Evolutionary conservation across 2,888 invertebrate species (phyloP).

Genomic region (Cryptophagus acutangulus): DNA sequence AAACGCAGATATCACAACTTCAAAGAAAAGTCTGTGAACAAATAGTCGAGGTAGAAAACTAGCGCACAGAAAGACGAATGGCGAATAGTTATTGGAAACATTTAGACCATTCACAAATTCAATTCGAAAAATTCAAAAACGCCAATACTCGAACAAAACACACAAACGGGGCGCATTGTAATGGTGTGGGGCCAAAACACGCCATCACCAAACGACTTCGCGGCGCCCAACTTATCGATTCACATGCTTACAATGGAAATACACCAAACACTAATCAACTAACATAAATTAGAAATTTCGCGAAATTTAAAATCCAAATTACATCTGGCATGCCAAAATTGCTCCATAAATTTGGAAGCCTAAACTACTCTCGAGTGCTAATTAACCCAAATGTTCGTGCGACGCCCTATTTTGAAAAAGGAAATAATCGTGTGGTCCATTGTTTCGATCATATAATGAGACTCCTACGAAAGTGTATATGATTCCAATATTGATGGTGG

Average conservation of each 20-base stretch:
- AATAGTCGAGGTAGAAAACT: too few relatives aligned
- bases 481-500: constrained; percentile 30
- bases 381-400: constrained; percentile 24
- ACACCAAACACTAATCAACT: constrained; percentile 7
- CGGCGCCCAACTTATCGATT: constrained; percentile 44
- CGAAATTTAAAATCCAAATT: too few relatives aligned
- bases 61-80: constrained; percentile 22
- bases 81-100: constrained; percentile 43
- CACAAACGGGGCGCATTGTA: constrained; percentile 24
- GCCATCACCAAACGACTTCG: constrained; percentile 18
- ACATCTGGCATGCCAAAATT: too few relatives aligned
- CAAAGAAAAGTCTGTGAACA: too few relatives aligned
- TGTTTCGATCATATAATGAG: constrained; percentile 29
- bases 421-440: constrained; percentile 22
- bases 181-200: constrained; percentile 28
- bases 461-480: constrained; percentile 27
- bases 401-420: constrained; percentile 20
- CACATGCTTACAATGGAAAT: too few relatives aligned
- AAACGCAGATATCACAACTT: constrained; percentile 12
- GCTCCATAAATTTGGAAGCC: too few relatives aligned
- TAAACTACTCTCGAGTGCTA: too few relatives aligned
- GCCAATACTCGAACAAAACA: too few relatives aligned
- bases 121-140: too few relatives aligned
- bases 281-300: neutral
- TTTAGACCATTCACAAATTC: too few relatives aligned